Percentiles rank a stretch among this genome's conserved stretches.
Conservation (phyloP, 2,797 vertebrate species). For the Pipistrellus nathusii region DNA sequence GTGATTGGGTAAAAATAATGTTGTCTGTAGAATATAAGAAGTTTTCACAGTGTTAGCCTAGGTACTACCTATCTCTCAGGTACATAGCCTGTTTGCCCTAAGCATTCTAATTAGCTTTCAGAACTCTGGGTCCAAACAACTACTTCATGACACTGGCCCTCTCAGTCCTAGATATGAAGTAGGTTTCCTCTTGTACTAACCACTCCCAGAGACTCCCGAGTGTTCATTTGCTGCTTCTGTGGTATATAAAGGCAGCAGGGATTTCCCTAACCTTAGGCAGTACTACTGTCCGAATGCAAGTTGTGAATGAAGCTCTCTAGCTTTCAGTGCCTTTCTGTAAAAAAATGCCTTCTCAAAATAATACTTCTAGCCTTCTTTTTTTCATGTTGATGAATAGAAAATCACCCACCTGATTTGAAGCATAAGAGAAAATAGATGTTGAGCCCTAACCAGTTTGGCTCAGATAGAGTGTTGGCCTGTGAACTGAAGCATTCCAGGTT, state of each 20-base stretch:
- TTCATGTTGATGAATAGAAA: no score
- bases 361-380: conserved; percentile 71
- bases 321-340: conserved; percentile 78
- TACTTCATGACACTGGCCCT: conserved; percentile 68
- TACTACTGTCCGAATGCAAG: conserved; percentile 82
- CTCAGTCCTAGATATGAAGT: conserved; percentile 73
- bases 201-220: conserved; percentile 65
- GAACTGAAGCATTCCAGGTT: no score
- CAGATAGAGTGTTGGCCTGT: no score
- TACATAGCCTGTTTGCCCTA: conserved; percentile 14
- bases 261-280: conserved; percentile 79
- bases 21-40: conserved; percentile 12
- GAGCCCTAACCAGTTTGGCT: no score
- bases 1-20: neutral
- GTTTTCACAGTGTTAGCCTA: conserved; percentile 51
- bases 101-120: conserved; percentile 22
- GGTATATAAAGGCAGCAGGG: conserved; percentile 81
- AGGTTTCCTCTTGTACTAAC: neutral
- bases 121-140: conserved; percentile 46
- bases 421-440: neutral
- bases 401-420: neutral
- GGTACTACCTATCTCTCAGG: conserved; percentile 64
- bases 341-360: conserved; percentile 78
- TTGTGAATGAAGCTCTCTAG: conserved; percentile 76
- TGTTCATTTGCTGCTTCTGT: conserved; percentile 78